Base-by-base conservation (phyloP, 1,140 invertebrate species). In the Polypedilum pembai region DNA sequence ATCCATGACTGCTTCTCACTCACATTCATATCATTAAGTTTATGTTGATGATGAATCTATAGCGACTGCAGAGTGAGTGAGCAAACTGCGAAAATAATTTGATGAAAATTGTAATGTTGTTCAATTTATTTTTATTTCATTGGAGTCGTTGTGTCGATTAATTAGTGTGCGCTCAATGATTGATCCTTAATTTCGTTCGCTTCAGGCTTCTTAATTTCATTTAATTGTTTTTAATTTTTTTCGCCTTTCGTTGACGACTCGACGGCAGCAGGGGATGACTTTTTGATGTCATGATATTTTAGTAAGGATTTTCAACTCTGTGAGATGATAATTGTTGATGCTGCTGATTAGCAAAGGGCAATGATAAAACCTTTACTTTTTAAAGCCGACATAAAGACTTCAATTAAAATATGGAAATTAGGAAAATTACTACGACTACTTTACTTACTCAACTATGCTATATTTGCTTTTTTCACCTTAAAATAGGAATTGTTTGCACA, bases 121-220 rank as follows among this genome's bases (percentile, higher is more conserved):
- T 56, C 45, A 56, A 12, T 69, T 69, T 17, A 18, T 69, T 69
- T 18, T 18, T 69, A 69, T 69, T 69, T 18, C n/a, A 69, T 69
- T 69, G 65, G 65, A 69, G 65, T 69, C 65, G 65, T 69, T 69
- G 65, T 69, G 17, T 18, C 65, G 65, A 69, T 69, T 69, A 69
- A 69, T 69, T 69, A 69, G 65, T 69, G 45, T 17, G 65, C 65
- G 17, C 4, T 69, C 65, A 69, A 20, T 69, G 65, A 69, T 69
- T 69, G 65, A 69, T 69, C 18, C 65, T 69, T 69, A 69, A 69
- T 69, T 69, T 69, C 20, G 18, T 69, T 69, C 65, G 65, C 65
- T 69, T 69, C 65, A 69, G 65, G 65, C 65, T 69, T 69, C 65
- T 21, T 69, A 69, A 69, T 69, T 69, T 69, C 65, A 69, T 69